Evolutionary conservation across 92 coral and sea anemone species (phyloP).

Genomic region (Umimayanthus chanpuru): DNA sequence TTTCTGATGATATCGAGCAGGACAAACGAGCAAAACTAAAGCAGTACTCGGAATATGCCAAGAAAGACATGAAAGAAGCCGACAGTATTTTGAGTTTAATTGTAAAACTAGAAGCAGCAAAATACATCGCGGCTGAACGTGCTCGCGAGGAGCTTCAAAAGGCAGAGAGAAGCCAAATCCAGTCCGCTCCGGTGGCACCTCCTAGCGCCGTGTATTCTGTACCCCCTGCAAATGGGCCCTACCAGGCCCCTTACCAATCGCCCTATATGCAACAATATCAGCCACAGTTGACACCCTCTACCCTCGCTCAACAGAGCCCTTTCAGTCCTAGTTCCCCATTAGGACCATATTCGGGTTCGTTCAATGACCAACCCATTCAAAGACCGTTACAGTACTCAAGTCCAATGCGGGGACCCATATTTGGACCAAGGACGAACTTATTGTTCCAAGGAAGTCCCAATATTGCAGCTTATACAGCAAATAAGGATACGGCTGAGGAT

Average conservation of each 20-base stretch:
- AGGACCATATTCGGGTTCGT: conserved; percentile 22
- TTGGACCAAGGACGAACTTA: conserved; percentile 1
- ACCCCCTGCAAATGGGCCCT: conserved; percentile 2
- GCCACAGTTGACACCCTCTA: conserved; percentile 23
- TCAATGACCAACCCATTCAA: conserved; percentile 29
- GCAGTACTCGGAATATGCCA: conserved; percentile 41
- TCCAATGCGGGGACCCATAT: neutral
- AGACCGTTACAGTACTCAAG: conserved; percentile 23
- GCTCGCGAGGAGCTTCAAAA: conserved; percentile 34
- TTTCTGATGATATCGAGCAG: conserved; percentile 23
- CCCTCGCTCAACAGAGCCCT: conserved; percentile 14
- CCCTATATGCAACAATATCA: conserved; percentile 25
- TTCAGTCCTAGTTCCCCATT: conserved; percentile 7
- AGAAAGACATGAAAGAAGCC: conserved; percentile 44
- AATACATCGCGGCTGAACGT: conserved; percentile 39
- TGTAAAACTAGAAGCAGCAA: conserved; percentile 40
- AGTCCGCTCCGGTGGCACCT: conserved; percentile 22
- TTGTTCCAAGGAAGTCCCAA: conserved; percentile 18
- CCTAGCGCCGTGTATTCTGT: neutral
- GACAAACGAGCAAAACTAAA: conserved; percentile 32
- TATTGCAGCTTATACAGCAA: conserved; percentile 23
- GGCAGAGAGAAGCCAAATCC: conserved; percentile 28
- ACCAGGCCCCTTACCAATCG: conserved; percentile 28
- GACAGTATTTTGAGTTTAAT: conserved; percentile 39
- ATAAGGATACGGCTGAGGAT: neutral